Conservation (phyloP, 2,113 vertebrate genomes). For the Lanius ludovicianus region DNA sequence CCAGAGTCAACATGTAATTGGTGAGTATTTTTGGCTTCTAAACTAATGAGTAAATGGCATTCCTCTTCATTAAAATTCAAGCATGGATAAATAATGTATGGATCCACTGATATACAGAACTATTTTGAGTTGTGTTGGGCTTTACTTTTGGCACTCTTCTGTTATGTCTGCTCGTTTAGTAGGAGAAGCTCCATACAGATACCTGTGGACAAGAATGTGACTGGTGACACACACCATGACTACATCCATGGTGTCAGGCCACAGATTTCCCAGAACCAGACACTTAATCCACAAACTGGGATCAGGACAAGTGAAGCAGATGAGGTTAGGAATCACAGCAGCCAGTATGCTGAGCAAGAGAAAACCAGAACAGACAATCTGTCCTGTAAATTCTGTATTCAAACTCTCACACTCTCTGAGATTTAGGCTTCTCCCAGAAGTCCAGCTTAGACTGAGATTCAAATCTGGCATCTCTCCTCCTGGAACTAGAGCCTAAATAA, state of each 20-base stretch:
- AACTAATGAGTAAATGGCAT: constrained; percentile 18
- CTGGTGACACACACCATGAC: neutral
- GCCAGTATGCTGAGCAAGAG: neutral
- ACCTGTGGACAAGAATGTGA: neutral
- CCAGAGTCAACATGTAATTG: neutral
- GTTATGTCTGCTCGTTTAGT: neutral
- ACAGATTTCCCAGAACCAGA: neutral
- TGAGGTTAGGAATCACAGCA: neutral
- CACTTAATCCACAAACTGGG: neutral
- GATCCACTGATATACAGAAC: neutral
- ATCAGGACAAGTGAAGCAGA: neutral
- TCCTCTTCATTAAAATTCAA: constrained; percentile 39
- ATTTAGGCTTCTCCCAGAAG: neutral
- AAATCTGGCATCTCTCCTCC: neutral
- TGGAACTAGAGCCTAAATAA: neutral
- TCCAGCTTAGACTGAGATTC: neutral
- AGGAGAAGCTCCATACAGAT: neutral
- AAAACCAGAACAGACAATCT: neutral
- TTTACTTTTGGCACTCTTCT: neutral
- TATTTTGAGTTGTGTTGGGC: neutral
- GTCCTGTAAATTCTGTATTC: neutral
- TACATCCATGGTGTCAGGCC: neutral
- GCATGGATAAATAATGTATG: constrained; percentile 31
- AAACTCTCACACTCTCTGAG: neutral
- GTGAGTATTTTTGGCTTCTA: neutral